Evolutionary conservation across 2,113 vertebrate species (phyloP).

Genomic region (Lophius piscatorius): DNA sequence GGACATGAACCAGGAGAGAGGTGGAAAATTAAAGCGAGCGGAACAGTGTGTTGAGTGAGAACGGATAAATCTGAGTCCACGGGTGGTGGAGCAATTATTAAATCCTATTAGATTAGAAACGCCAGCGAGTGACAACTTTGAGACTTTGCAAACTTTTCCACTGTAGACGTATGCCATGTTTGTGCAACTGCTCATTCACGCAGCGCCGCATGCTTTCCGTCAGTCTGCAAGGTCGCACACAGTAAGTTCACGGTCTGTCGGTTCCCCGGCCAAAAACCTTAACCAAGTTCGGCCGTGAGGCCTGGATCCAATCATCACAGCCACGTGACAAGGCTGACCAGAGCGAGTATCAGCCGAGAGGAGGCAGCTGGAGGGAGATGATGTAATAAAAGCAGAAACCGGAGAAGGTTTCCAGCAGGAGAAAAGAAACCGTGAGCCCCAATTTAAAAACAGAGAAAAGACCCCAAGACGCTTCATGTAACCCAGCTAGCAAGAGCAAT

Average conservation of each 20-base stretch:
- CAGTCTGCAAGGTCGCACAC: constrained; percentile 44
- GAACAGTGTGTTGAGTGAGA: neutral
- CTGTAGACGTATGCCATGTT: constrained; percentile 2
- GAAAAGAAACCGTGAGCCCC: constrained; percentile 23
- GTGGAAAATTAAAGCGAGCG: constrained; percentile 27
- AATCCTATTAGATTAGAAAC: constrained; percentile 39
- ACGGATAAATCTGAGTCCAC: constrained; percentile 6
- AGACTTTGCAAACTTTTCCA: constrained; percentile 41
- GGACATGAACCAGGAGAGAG: neutral
- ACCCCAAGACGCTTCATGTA: constrained; percentile 6
- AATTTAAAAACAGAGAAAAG: constrained; percentile 31
- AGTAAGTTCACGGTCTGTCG: constrained; percentile 60
- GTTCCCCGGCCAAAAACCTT: constrained; percentile 49
- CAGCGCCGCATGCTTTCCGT: constrained; percentile 9
- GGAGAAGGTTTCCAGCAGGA: constrained; percentile 18
- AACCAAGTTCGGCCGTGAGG: constrained; percentile 50
- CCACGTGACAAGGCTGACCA: constrained; percentile 69
- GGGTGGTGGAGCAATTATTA: constrained; percentile 34
- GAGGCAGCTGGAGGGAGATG: constrained; percentile 59
- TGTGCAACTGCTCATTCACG: neutral
- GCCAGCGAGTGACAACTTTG: constrained; percentile 19
- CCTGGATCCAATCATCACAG: constrained; percentile 73
- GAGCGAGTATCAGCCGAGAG: constrained; percentile 48
- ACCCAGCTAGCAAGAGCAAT: neutral
- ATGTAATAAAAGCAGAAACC: constrained; percentile 49